Evolutionary conservation across 2,797 vertebrate species (phyloP).

Genomic region (Oophaga sylvatica): DNA sequence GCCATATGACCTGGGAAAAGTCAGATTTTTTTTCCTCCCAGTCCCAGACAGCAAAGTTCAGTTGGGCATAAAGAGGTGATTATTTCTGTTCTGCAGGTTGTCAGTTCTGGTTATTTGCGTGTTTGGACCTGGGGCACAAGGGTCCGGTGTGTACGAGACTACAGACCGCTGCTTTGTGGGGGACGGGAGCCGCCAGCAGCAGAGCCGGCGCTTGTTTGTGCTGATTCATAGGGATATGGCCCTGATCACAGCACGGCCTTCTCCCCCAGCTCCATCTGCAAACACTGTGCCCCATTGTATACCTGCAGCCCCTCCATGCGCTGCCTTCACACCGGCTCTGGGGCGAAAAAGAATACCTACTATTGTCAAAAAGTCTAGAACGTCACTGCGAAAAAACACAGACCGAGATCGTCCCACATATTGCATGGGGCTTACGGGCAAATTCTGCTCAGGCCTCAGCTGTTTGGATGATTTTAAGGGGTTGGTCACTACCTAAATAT

Average conservation of each 20-base stretch:
- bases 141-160: not conserved
- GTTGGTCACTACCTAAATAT: no score
- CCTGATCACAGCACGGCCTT: not conserved
- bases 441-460: not conserved
- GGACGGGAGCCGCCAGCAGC: not conserved
- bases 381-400: not conserved
- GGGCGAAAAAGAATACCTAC: not conserved
- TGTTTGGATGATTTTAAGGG: no score
- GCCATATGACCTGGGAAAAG: not conserved
- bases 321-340: not conserved
- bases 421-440: not conserved
- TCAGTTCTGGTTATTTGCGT: not conserved
- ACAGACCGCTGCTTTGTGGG: not conserved
- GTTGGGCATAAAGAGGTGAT: not conserved
- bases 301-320: not conserved
- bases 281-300: constrained; percentile 44
- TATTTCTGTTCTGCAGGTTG: not conserved
- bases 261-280: not conserved
- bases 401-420: not conserved
- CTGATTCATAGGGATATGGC: constrained; percentile 32
- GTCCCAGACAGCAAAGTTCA: not conserved
- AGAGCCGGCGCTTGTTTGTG: constrained; percentile 6
- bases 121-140: not conserved
- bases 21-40: not conserved
- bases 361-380: not conserved